Conservation (phyloP, 92 coral and sea anemone species). For the Paramuricea clavata region DNA sequence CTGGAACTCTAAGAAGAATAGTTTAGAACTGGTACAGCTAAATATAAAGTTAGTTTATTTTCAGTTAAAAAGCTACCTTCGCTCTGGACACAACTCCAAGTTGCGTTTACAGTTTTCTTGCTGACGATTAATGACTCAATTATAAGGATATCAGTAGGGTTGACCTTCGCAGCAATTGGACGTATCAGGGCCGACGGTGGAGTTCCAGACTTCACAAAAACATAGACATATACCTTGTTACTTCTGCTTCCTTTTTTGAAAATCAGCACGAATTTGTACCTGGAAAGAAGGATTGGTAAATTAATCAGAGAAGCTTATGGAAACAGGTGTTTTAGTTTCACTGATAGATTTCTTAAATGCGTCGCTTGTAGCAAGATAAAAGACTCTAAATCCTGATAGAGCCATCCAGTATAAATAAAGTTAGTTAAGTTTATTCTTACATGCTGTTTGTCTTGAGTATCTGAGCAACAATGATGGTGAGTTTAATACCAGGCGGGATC, state of each 20-base stretch:
- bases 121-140: conserved; percentile 43
- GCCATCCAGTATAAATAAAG: background rate
- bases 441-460: conserved; percentile 38
- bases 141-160: conserved; percentile 59
- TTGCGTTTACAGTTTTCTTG: conserved; percentile 40
- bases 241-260: conserved; percentile 70
- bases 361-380: no score
- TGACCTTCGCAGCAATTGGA: conserved; percentile 50
- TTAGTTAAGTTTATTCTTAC: conserved; percentile 24
- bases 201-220: conserved; percentile 67
- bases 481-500: conserved; percentile 38
- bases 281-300: conserved; percentile 37
- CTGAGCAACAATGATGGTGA: conserved; percentile 42
- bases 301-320: no score
- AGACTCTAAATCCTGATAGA: no score
- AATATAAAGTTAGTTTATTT: background rate
- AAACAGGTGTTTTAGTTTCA: no score
- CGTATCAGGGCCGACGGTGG: conserved; percentile 69
- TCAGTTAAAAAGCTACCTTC: conserved; percentile 39
- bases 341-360: no score
- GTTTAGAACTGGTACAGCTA: background rate
- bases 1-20: background rate
- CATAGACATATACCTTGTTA: conserved; percentile 21
- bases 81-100: conserved; percentile 67
- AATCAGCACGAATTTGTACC: conserved; percentile 71